A percentile compares a stretch with the other conserved stretches of the same genome.
Evolutionary conservation across 2,888 invertebrate genomes (phyloP).

Genomic region (Phaedon cochleariae): DNA sequence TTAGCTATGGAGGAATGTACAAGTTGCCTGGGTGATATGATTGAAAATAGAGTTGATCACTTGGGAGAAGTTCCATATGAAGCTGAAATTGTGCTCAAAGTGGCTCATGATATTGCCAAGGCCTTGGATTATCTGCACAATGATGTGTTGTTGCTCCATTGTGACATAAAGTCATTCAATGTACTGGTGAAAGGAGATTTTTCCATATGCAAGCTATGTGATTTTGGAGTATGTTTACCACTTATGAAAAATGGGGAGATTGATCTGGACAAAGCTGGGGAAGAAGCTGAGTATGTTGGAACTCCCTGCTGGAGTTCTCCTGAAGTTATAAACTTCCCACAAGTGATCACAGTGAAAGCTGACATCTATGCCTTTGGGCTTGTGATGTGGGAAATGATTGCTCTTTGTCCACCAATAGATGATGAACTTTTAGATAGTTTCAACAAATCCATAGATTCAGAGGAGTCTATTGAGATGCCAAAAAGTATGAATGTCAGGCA

Average conservation of each 20-base stretch:
- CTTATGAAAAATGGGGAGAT: constrained; percentile 71
- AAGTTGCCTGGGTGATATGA: constrained; percentile 75
- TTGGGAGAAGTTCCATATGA: constrained; percentile 66
- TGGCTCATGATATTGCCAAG: constrained; percentile 72
- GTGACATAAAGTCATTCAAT: constrained; percentile 87
- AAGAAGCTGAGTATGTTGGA: constrained; percentile 70
- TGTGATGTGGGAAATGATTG: constrained; percentile 83
- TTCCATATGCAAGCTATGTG: constrained; percentile 79
- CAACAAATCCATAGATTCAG: constrained; percentile 49
- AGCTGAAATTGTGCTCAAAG: constrained; percentile 71
- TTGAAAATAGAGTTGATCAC: constrained; percentile 73
- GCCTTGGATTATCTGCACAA: constrained; percentile 83
- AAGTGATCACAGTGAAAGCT: constrained; percentile 72
- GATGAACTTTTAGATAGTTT: constrained; percentile 51
- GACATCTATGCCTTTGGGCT: constrained; percentile 85
- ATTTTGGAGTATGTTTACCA: constrained; percentile 84
- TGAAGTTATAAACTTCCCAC: constrained; percentile 72
- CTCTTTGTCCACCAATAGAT: constrained; percentile 71
- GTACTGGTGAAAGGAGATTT: constrained; percentile 81
- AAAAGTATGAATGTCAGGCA: constrained; percentile 60
- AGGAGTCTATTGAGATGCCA: constrained; percentile 11
- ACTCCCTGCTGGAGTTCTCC: constrained; percentile 84
- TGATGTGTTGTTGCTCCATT: constrained; percentile 75
- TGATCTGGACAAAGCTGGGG: constrained; percentile 65
- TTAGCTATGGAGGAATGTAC: constrained; percentile 84